Conservation (phyloP, 2,113 vertebrate genomes). For the Strix uralensis region DNA sequence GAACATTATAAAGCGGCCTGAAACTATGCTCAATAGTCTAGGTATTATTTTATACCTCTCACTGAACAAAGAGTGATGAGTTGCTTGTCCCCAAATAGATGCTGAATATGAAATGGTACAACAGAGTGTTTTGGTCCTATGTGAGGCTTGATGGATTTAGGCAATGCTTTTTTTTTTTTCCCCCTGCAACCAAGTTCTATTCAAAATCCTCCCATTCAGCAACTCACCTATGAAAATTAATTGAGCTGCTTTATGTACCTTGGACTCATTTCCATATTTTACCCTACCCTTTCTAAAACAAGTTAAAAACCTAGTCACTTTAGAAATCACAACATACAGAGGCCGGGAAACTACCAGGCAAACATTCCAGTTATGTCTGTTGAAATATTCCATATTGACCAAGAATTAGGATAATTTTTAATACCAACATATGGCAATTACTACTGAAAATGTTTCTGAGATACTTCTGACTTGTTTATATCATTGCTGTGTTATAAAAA, state of each 20-base stretch:
- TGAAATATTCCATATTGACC: not conserved
- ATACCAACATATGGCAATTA: not conserved
- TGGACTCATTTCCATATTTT: not conserved
- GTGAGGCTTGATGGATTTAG: constrained; percentile 14
- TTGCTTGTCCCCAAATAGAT: not conserved
- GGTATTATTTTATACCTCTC: not conserved
- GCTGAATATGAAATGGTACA: not conserved
- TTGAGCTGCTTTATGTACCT: not conserved
- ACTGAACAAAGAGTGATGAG: not conserved
- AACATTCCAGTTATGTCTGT: not conserved
- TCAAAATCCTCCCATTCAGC: not conserved
- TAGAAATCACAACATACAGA: not conserved
- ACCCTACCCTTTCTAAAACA: not conserved
- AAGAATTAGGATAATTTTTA: not conserved
- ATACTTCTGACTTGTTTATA: not conserved
- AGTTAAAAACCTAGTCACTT: not conserved
- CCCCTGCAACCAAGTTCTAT: not conserved
- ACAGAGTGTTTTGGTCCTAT: not conserved
- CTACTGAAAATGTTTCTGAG: not conserved
- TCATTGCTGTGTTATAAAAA: not conserved
- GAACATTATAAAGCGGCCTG: not conserved
- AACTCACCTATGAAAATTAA: not conserved
- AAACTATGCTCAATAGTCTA: not conserved
- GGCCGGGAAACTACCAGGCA: not conserved
- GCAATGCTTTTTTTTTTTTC: accelerated